Evolutionary conservation across 2,888 invertebrate genomes (phyloP).

Genomic region (Ectemnius lituratus): DNA sequence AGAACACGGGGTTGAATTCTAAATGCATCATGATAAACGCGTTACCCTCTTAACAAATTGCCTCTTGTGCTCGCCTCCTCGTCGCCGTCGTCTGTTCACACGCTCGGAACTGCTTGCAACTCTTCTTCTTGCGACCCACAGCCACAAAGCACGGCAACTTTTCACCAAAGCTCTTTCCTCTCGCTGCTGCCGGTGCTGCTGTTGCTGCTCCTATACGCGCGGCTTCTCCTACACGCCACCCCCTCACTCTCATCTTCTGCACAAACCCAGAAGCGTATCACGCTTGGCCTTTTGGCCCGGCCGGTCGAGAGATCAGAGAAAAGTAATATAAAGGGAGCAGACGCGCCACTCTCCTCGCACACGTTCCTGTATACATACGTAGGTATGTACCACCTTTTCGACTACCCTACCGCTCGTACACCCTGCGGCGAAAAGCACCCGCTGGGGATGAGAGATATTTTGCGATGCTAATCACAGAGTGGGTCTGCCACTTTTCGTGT

Average conservation of each 20-base stretch:
- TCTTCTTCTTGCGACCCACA: constrained; percentile 36
- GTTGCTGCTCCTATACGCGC: constrained; percentile 32
- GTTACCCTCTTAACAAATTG: constrained; percentile 65
- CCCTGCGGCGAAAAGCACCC: constrained; percentile 20
- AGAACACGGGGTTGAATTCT: constrained; percentile 36
- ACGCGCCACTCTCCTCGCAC: constrained; percentile 13
- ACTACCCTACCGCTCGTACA: too few relatives aligned
- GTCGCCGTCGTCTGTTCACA: constrained; percentile 18
- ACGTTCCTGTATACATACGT: constrained; percentile 21
- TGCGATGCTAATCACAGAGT: constrained; percentile 58
- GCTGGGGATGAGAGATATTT: constrained; percentile 41
- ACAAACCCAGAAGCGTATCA: constrained; percentile 16
- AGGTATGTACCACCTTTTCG: too few relatives aligned
- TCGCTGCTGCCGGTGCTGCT: constrained; percentile 37
- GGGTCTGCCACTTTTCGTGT: constrained; percentile 49
- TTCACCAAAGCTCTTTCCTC: constrained; percentile 51
- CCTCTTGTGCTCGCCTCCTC: constrained; percentile 58
- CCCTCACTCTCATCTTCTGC: background rate
- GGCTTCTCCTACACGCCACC: constrained; percentile 16
- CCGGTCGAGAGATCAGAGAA: constrained; percentile 55
- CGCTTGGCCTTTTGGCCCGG: constrained; percentile 48
- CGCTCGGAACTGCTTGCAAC: constrained; percentile 54
- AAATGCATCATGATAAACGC: constrained; percentile 66
- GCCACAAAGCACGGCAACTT: constrained; percentile 65
- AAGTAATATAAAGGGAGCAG: constrained; percentile 57